These are phyloP conservation scores for Rostratula benghalensis DNA, from an alignment of 2,113 vertebrate species.

Conservation along the genomic window DNA sequence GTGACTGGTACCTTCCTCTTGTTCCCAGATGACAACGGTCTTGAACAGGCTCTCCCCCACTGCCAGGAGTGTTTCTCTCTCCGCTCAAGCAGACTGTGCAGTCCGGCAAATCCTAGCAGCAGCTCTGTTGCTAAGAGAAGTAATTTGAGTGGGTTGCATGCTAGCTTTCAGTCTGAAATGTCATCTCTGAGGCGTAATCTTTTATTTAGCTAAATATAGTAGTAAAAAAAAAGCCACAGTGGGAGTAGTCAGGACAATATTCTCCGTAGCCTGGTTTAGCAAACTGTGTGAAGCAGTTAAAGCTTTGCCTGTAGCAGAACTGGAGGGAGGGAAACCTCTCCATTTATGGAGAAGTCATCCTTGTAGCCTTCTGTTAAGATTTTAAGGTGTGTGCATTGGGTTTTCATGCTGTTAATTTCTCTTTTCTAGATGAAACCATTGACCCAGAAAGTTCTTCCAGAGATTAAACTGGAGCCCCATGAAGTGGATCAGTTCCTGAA, in stretches of 20 bases:
- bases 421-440: conserved; percentile 82
- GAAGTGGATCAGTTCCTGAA: conserved; percentile 98
- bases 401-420: conserved; percentile 41
- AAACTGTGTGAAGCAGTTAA: conserved; percentile 7
- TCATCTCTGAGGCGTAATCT: conserved; percentile 44
- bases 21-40: neutral
- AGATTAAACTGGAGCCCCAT: conserved; percentile 97
- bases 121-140: conserved; percentile 59
- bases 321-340: neutral
- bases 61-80: neutral
- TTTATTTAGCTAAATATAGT: conserved; percentile 64
- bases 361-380: neutral
- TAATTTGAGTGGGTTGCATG: conserved; percentile 55
- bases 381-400: neutral
- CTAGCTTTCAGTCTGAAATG: conserved; percentile 62
- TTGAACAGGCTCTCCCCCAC: neutral
- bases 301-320: conserved; percentile 6
- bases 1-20: neutral
- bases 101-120: neutral
- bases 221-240: conserved; percentile 16
- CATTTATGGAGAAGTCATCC: conserved; percentile 2
- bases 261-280: conserved; percentile 24
- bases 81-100: neutral
- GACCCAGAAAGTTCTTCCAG: conserved; percentile 81
- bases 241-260: conserved; percentile 8